A percentile compares a stretch with the other conserved stretches of the same genome.
phyloP scores from a whole-genome alignment of 2,888 invertebrate species.

The Dendrolimus pini region DNA sequence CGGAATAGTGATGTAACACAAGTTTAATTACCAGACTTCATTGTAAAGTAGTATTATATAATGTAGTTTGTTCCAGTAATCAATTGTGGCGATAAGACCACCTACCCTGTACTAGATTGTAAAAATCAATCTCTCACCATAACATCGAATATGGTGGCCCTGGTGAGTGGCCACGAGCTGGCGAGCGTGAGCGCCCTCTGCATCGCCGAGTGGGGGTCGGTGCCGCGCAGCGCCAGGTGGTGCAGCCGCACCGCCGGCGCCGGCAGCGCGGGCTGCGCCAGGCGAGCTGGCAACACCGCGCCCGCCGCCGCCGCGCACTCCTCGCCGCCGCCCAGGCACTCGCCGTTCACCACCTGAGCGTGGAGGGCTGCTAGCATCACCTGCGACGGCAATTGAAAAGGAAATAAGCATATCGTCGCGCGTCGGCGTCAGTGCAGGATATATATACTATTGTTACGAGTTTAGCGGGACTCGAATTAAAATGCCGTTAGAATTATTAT shows the following conservation, averaged over 20 bases:
- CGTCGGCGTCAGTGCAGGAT: too few species aligned
- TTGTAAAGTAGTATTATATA: too few species aligned
- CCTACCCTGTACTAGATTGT: too few species aligned
- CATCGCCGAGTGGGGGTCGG: conserved; percentile 91
- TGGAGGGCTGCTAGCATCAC: conserved; percentile 96
- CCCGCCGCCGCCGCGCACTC: conserved; percentile 85
- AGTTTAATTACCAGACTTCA: too few species aligned
- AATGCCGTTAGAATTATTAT: too few species aligned
- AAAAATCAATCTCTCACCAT: conserved; percentile 78
- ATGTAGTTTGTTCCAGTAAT: too few species aligned
- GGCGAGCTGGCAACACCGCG: conserved; percentile 86
- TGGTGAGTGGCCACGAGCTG: conserved; percentile 94
- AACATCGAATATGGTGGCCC: conserved; percentile 96
- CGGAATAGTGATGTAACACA: too few species aligned
- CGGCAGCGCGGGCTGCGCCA: conserved; percentile 87
- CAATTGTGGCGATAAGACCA: too few species aligned
- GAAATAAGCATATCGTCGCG: too few species aligned
- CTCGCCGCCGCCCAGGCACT: conserved; percentile 82
- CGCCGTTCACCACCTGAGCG: conserved; percentile 94
- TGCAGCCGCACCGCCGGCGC: conserved; percentile 92
- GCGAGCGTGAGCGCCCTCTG: conserved; percentile 95
- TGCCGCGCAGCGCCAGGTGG: conserved; percentile 92
- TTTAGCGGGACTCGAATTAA: too few species aligned
- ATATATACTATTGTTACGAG: too few species aligned
- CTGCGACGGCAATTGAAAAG: conserved; percentile 47